Conservation (phyloP, 2,113 vertebrate genomes). For the Pandion haliaetus region DNA sequence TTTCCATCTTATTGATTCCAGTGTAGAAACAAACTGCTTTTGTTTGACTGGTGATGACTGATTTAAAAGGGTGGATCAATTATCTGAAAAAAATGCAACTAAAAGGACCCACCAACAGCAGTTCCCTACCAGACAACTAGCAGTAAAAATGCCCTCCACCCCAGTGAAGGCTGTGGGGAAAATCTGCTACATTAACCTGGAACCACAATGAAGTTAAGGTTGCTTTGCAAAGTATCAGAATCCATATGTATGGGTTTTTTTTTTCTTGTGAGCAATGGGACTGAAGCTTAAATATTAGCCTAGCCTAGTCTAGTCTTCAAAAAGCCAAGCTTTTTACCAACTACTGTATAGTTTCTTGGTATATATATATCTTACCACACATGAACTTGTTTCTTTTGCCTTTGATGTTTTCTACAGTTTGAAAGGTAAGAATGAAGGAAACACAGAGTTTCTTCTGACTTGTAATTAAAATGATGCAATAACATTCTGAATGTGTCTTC, state of each 20-base stretch:
- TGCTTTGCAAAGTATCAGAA: background rate
- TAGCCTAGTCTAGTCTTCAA: background rate
- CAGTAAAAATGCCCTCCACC: background rate
- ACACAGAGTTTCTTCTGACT: background rate
- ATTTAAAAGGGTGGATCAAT: background rate
- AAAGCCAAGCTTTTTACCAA: background rate
- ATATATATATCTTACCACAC: background rate
- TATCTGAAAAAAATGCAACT: background rate
- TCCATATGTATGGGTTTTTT: background rate
- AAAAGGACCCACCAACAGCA: background rate
- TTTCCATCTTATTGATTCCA: background rate
- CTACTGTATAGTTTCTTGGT: background rate
- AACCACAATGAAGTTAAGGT: background rate
- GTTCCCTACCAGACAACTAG: background rate
- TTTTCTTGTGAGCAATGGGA: background rate
- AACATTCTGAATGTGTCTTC: background rate
- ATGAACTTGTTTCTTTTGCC: background rate
- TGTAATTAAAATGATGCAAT: background rate
- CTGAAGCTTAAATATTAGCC: background rate
- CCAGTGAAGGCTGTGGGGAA: background rate
- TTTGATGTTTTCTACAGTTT: background rate
- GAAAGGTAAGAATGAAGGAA: background rate
- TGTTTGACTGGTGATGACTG: background rate
- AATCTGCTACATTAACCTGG: background rate
- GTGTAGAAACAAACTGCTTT: background rate